Evolutionary conservation across 2,797 vertebrate species (phyloP), one percentile per base, ranked within the genome.

Genomic region (Crenuchus spilurus): DNA sequence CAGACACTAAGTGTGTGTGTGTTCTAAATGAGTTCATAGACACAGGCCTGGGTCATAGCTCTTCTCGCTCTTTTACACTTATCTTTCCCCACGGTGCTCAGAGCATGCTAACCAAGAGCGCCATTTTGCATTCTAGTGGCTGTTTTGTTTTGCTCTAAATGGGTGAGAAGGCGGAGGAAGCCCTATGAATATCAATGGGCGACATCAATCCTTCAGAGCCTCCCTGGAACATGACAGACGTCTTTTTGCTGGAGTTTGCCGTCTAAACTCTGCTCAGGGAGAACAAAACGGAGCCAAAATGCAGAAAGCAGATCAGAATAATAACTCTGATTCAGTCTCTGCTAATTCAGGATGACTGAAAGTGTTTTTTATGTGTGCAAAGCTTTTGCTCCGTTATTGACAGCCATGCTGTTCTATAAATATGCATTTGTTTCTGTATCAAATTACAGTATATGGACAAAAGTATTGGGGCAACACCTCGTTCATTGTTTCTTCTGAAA

Each of bases 171-270:
- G 77, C 77, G 65, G 67, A 82, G 79, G 64, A 51, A 65, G 72
- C 75, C 69, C 24, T 48, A 77, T 76, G 87, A 88, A 90, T 91
- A 82, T 82, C 85, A 90, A 89, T 87, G 78, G 89, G 84, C 82
- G 57, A 77, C 77, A 82, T 72, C 79, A 84, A 75, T 83, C 77
- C 81, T 86, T 84, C 78, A 73, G 78, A 77, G 84, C 72, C 78
- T 84, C 77, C 72, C 79, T 78, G 72, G 68, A 83, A 76, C 68
- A 79, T 88, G 84, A 88, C 79, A 82, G 77, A 80, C 74, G 74
- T 77, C 64, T 75, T 80, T 76, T 18, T 24, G 72, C 70, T 58
- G 67, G 78, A 72, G 78, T 75, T 77, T 71, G 62, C 75, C 31
- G 41, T 71, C 65, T 83, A 79, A 83, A 81, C 75, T 75, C 62